Percentiles rank a stretch among this genome's conserved stretches.
These are phyloP conservation scores for Phlogophora meticulosa DNA, from an alignment of 2,888 invertebrate genomes.

Conservation along the genomic window DNA sequence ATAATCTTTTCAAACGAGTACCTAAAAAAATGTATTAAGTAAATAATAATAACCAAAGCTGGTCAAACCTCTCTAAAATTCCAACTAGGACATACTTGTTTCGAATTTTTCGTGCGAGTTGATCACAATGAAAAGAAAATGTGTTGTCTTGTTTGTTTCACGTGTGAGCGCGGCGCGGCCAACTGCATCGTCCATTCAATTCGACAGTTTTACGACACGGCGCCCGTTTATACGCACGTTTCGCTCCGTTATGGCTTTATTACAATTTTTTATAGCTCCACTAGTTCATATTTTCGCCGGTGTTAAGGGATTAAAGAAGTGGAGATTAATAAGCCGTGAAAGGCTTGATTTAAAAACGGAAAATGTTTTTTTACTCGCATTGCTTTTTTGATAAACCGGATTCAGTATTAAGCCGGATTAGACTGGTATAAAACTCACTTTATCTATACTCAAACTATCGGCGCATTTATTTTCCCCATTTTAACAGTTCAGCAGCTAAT, in stretches of 20 bases:
- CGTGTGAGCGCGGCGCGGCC: slow-evolving; percentile 68
- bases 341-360: slow-evolving; percentile 42
- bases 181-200: slow-evolving; percentile 79
- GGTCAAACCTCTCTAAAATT: not conserved
- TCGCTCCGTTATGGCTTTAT: slow-evolving; percentile 84
- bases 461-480: not conserved
- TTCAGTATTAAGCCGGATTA: not conserved
- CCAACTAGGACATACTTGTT: not conserved
- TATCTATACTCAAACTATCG: not conserved
- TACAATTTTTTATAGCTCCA: slow-evolving; percentile 85
- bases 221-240: slow-evolving; percentile 84
- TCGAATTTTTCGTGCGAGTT: slow-evolving; percentile 42
- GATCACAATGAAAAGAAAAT: slow-evolving; percentile 58
- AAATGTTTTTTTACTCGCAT: not conserved
- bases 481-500: not conserved
- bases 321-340: slow-evolving; percentile 68
- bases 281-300: slow-evolving; percentile 85
- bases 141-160: slow-evolving; percentile 65
- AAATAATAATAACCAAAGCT: too few species aligned
- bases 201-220: slow-evolving; percentile 85
- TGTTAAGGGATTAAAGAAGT: slow-evolving; percentile 81
- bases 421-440: too few species aligned
- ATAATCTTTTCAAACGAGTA: too few species aligned
- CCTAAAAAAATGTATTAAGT: too few species aligned
- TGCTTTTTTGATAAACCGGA: not conserved